Conservation (phyloP, 2,888 invertebrate species). For the Cynaeus angustus region DNA sequence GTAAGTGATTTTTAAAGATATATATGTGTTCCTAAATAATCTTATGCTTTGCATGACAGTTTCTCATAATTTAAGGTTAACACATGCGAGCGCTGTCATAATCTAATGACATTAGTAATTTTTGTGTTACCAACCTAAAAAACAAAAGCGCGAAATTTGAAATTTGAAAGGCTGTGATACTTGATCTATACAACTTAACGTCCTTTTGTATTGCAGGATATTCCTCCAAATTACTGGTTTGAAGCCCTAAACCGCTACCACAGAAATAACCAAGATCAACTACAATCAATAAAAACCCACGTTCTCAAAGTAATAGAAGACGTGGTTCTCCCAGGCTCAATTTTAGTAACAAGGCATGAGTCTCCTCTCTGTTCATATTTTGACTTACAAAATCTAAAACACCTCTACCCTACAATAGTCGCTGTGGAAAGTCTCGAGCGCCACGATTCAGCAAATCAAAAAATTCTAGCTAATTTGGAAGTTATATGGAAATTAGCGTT, state of each 20-base stretch:
- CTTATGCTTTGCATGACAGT: no score
- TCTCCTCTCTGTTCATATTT: slow-evolving; percentile 59
- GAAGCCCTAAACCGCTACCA: slow-evolving; percentile 59
- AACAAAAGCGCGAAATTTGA: no score
- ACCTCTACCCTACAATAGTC: slow-evolving; percentile 59
- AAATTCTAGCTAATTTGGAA: slow-evolving; percentile 70
- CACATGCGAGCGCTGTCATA: no score
- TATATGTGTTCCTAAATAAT: no score
- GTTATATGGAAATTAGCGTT: slow-evolving; percentile 80
- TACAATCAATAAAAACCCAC: slow-evolving; percentile 48
- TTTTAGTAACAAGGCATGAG: slow-evolving; percentile 65
- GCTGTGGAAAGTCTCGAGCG: slow-evolving; percentile 57
- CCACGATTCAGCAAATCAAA: slow-evolving; percentile 56
- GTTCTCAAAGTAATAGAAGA: slow-evolving; percentile 57
- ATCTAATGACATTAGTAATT: no score
- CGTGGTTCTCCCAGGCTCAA: slow-evolving; percentile 67
- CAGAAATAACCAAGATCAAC: slow-evolving; percentile 46
- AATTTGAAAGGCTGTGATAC: no score
- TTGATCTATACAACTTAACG: no score
- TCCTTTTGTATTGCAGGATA: slow-evolving; percentile 61
- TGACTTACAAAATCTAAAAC: slow-evolving; percentile 55
- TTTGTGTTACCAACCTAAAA: no score
- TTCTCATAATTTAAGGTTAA: no score
- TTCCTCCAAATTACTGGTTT: slow-evolving; percentile 66
- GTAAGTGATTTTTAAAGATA: slow-evolving; percentile 68